A percentile compares a stretch with the other conserved stretches of the same genome.
These are phyloP conservation scores for Oenanthe oenanthe DNA, from an alignment of 2,113 vertebrate genomes.

Conservation along the genomic window DNA sequence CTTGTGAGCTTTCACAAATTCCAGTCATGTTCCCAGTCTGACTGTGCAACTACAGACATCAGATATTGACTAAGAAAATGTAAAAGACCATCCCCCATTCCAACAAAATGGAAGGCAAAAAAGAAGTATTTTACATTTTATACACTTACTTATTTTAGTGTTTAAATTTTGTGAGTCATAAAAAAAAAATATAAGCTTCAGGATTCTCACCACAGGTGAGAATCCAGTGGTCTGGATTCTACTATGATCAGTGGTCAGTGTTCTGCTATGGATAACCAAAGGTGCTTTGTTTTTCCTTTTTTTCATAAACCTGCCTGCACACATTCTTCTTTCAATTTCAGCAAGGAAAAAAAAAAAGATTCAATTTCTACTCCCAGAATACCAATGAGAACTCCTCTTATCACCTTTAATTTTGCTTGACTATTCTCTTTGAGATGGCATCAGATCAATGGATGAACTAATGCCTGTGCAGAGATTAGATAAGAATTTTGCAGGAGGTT, in stretches of 20 bases:
- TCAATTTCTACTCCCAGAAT: not conserved
- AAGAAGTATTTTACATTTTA: not conserved
- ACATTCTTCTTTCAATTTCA: not conserved
- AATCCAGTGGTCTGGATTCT: not conserved
- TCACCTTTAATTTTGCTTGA: conserved; percentile 6
- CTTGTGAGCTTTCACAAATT: not conserved
- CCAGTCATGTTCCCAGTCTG: not conserved
- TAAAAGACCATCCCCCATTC: not conserved
- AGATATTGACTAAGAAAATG: not conserved
- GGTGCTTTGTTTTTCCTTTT: not conserved
- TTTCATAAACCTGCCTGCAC: not conserved
- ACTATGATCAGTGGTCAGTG: not conserved
- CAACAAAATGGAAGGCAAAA: not conserved
- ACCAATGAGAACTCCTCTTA: conserved; percentile 6
- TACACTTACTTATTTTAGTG: not conserved
- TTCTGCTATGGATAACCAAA: not conserved
- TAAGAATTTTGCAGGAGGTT: not conserved
- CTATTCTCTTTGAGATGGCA: conserved; percentile 15
- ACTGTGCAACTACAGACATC: not conserved
- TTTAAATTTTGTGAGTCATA: not conserved
- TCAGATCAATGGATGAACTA: conserved; percentile 1
- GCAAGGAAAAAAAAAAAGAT: not conserved
- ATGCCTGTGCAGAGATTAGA: not conserved
- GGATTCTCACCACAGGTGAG: not conserved
- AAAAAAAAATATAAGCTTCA: not conserved